Conservation (phyloP, 2,113 vertebrate genomes). For the Boulengeromyrus knoepffleri region DNA sequence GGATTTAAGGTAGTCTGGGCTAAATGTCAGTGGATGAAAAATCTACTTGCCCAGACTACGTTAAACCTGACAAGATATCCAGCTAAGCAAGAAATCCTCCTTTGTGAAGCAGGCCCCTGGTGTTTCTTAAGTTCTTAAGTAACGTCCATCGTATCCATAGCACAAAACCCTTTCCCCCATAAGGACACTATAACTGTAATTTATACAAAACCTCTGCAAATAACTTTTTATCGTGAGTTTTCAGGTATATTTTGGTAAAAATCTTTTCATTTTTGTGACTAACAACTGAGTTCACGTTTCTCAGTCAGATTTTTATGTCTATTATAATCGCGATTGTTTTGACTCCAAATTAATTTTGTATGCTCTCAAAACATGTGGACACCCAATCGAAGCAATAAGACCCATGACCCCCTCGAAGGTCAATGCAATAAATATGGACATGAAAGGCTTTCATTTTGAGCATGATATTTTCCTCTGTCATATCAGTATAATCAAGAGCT, state of each 20-base stretch:
- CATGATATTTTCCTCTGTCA: not conserved
- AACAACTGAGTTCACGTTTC: not conserved
- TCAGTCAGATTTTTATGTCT: not conserved
- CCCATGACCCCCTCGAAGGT: not conserved
- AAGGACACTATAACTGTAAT: not conserved
- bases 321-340: not conserved
- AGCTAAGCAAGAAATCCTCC: no score
- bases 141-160: not conserved
- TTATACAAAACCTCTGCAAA: not conserved
- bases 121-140: not conserved
- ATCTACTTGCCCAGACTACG: no score
- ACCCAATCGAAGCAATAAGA: not conserved
- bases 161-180: not conserved
- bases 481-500: not conserved
- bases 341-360: not conserved
- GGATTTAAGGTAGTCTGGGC: no score
- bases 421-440: not conserved
- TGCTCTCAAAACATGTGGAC: not conserved
- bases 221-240: not conserved
- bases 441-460: not conserved
- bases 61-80: no score
- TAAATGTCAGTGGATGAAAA: no score
- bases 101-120: no score
- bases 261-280: not conserved
- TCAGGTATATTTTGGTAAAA: not conserved